These are phyloP conservation scores for Ptychochromis oligacanthus DNA, from an alignment of 2,113 vertebrate species.

Conservation along the genomic window DNA sequence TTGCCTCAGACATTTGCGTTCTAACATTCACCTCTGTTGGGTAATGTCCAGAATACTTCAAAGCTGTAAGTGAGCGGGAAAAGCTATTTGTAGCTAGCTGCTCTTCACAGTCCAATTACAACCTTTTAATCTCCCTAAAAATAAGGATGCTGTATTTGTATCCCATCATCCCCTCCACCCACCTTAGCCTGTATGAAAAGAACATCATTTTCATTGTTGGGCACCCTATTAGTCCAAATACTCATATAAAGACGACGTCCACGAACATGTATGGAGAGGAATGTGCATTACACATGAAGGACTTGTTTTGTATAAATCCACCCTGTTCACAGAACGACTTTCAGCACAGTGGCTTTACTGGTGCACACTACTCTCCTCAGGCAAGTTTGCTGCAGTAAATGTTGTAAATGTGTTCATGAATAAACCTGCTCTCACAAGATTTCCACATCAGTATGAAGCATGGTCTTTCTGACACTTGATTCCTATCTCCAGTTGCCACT, in stretches of 20 bases:
- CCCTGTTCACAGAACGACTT: neutral
- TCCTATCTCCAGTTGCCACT: conserved; percentile 49
- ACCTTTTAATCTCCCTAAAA: neutral
- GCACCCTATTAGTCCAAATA: neutral
- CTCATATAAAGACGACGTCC: neutral
- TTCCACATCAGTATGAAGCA: neutral
- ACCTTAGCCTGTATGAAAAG: neutral
- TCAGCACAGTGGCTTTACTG: neutral
- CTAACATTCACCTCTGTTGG: neutral
- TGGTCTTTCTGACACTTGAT: conserved; percentile 52
- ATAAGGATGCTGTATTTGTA: neutral
- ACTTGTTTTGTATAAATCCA: too few relatives aligned
- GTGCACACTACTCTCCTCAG: neutral
- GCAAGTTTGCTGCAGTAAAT: neutral
- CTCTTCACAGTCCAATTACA: neutral
- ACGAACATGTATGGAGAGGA: neutral
- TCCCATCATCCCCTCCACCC: neutral
- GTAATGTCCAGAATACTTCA: neutral
- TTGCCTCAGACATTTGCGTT: neutral
- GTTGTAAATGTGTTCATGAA: neutral
- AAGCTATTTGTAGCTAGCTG: neutral
- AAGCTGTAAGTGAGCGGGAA: neutral
- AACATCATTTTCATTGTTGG: neutral
- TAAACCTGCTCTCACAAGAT: neutral
- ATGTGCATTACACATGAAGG: neutral